Conservation (phyloP, 1,140 invertebrate genomes). For the Listronotus oregonensis region DNA sequence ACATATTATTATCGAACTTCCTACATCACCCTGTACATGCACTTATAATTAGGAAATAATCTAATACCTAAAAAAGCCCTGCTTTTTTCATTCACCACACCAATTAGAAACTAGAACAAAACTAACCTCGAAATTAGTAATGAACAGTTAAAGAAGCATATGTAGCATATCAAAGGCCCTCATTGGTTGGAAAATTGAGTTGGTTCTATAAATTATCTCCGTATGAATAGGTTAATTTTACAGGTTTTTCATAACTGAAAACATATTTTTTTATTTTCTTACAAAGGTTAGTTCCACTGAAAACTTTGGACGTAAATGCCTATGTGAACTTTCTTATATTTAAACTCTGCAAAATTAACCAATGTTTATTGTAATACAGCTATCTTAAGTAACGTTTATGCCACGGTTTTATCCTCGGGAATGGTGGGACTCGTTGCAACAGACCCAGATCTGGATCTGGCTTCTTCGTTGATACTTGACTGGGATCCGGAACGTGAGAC, state of each 20-base stretch:
- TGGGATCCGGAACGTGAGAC: constrained; percentile 83
- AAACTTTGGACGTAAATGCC: too few species aligned
- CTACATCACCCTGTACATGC: background rate
- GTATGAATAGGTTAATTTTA: background rate
- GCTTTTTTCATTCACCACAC: constrained; percentile 3
- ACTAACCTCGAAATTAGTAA: constrained; percentile 33
- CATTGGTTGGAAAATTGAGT: constrained; percentile 19
- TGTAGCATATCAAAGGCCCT: constrained; percentile 33
- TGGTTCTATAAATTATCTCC: background rate
- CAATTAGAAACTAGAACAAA: constrained; percentile 27
- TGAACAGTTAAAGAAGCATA: constrained; percentile 15
- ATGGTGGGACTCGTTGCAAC: constrained; percentile 73
- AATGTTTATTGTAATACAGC: too few species aligned
- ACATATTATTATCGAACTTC: background rate
- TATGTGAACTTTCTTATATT: too few species aligned
- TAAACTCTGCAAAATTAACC: too few species aligned
- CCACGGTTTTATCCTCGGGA: constrained; percentile 68
- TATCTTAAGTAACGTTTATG: constrained; percentile 48
- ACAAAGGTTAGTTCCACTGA: too few species aligned
- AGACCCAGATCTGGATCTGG: constrained; percentile 72
- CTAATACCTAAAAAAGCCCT: background rate
- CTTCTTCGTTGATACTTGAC: constrained; percentile 86
- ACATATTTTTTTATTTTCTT: too few species aligned
- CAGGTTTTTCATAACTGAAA: background rate
- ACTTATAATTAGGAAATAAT: background rate